A percentile compares a stretch with the other conserved stretches of the same genome.
Evolutionary conservation across 2,888 invertebrate species (phyloP).

Genomic region (Pandemis corylana): DNA sequence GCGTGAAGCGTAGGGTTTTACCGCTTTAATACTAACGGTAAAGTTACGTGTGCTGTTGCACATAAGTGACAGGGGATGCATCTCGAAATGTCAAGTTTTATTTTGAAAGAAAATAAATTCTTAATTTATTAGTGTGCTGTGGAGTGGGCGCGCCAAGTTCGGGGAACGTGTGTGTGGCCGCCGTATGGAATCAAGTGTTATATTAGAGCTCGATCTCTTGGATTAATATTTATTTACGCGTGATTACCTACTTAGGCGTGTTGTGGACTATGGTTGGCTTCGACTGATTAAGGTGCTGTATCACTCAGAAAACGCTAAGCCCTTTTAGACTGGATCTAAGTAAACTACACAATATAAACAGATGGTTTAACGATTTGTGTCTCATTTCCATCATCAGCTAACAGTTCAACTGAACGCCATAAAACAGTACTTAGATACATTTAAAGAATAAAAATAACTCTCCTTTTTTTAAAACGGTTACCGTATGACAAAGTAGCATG

Average conservation of each 20-base stretch:
- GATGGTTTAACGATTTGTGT: too few species aligned
- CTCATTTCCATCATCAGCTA: too few species aligned
- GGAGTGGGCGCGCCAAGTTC: slow-evolving; percentile 57
- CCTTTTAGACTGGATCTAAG: too few species aligned
- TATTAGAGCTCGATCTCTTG: slow-evolving; percentile 61
- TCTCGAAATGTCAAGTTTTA: slow-evolving; percentile 73
- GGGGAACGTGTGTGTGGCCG: slow-evolving; percentile 69
- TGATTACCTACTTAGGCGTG: slow-evolving; percentile 40
- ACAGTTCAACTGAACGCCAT: too few species aligned
- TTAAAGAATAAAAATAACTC: too few species aligned
- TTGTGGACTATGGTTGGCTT: slow-evolving; percentile 9
- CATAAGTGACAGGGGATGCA: slow-evolving; percentile 77
- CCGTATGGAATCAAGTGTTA: slow-evolving; percentile 53
- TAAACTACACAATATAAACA: too few species aligned
- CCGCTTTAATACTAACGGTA: slow-evolving; percentile 38
- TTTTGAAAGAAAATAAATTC: slow-evolving; percentile 80
- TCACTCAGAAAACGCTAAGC: too few species aligned
- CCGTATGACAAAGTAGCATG: not conserved
- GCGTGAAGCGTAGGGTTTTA: not conserved
- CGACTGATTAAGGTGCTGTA: not conserved
- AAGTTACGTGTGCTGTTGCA: slow-evolving; percentile 46
- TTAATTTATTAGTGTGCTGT: slow-evolving; percentile 72
- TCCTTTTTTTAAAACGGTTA: not conserved
- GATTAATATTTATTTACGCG: slow-evolving; percentile 40
- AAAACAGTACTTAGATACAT: too few species aligned